phyloP scores from a whole-genome alignment of 2,797 vertebrate species.

The Poeciliopsis turneri region DNA sequence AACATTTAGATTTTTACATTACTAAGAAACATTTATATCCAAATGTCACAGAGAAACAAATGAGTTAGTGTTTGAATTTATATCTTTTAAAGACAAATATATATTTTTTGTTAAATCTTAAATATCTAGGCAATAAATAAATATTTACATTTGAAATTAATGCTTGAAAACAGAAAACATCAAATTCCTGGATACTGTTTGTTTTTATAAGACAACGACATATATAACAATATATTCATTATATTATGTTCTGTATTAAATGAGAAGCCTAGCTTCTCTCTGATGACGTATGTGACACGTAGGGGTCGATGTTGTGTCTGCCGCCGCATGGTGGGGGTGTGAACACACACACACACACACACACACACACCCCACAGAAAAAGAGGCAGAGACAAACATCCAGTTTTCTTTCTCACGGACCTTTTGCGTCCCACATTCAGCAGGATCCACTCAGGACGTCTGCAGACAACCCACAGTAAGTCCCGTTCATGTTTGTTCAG shows the following conservation, averaged over 20 bases:
- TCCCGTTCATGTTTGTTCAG: neutral
- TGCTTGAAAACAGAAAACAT: neutral
- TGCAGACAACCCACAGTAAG: conserved; percentile 43
- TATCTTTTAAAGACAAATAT: neutral
- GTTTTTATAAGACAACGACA: neutral
- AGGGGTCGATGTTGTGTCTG: conserved; percentile 38
- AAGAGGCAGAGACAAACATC: neutral
- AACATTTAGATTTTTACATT: neutral
- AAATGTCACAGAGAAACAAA: neutral
- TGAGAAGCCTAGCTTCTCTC: neutral
- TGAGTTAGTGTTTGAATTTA: neutral
- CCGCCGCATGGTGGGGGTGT: conserved; percentile 43
- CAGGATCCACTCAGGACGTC: neutral
- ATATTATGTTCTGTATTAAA: neutral
- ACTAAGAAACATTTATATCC: neutral
- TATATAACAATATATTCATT: neutral
- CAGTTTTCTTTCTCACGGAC: conserved; percentile 8
- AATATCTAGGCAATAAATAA: neutral
- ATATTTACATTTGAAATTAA: neutral
- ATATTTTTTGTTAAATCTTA: neutral
- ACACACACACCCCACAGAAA: neutral
- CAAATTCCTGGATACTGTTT: neutral
- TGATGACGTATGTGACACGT: conserved; percentile 7
- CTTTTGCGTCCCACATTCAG: neutral
- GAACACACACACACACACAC: conserved; percentile 6